Conservation (phyloP, 2,888 invertebrate genomes). For the Rhingia campestris region DNA sequence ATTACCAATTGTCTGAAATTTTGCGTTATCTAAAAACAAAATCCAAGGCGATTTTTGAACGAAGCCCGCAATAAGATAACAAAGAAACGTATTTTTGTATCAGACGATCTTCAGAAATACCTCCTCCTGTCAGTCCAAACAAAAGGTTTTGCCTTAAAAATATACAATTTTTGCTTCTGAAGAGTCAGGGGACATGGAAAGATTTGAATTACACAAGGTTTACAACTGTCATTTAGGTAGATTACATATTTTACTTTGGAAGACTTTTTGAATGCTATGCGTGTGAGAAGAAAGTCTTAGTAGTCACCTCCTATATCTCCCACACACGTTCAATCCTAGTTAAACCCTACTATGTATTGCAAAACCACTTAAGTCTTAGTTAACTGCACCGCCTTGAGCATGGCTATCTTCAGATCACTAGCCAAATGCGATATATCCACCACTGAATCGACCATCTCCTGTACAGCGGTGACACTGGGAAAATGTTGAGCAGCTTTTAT, state of each 20-base stretch:
- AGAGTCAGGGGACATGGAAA: conserved; percentile 9
- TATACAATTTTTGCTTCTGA: not conserved
- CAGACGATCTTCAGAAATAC: not conserved
- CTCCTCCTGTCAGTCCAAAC: not conserved
- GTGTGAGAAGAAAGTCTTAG: conserved; percentile 19
- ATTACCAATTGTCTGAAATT: too few relatives aligned
- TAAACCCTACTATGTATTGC: not conserved
- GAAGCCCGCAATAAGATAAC: too few relatives aligned
- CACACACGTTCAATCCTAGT: conserved; percentile 13
- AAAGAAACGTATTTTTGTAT: too few relatives aligned
- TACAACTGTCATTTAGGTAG: conserved; percentile 37
- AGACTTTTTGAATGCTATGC: conserved; percentile 65
- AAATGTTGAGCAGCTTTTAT: conserved; percentile 96
- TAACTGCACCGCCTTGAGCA: conserved; percentile 87
- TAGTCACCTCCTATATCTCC: conserved; percentile 24
- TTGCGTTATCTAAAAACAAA: too few relatives aligned
- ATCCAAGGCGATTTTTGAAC: too few relatives aligned
- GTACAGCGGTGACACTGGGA: conserved; percentile 94
- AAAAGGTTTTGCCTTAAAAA: not conserved
- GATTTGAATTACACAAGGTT: conserved; percentile 32
- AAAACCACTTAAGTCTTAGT: conserved; percentile 72
- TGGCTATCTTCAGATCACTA: conserved; percentile 89
- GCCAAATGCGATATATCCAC: conserved; percentile 93
- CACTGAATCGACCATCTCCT: conserved; percentile 96
- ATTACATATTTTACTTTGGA: conserved; percentile 52